Conservation (phyloP, 2,113 vertebrate genomes). For the Centropus unirufus region DNA sequence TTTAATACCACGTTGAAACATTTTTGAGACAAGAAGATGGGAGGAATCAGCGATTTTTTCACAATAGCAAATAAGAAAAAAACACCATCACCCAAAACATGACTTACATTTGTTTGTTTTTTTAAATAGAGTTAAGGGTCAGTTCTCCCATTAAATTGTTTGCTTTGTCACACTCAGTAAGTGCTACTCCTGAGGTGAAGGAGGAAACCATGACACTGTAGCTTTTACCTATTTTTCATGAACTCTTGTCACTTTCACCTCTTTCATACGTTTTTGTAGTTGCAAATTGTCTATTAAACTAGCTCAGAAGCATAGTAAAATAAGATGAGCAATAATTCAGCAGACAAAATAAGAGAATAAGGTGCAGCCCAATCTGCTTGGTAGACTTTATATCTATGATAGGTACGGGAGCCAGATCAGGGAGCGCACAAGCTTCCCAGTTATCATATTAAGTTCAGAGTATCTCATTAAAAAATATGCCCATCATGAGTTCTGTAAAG, state of each 20-base stretch:
- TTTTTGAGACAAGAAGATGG: neutral
- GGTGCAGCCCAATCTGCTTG: neutral
- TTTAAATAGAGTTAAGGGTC: neutral
- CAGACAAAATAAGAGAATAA: neutral
- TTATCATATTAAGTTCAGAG: neutral
- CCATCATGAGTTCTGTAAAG: neutral
- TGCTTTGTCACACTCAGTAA: neutral
- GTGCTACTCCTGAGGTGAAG: neutral
- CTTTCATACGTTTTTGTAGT: neutral
- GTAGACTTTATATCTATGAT: neutral
- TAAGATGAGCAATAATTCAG: neutral
- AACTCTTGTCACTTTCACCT: neutral
- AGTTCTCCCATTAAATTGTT: neutral
- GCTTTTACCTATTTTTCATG: fast-evolving
- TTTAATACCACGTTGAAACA: neutral
- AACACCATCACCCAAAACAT: neutral
- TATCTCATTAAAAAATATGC: neutral
- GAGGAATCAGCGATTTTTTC: neutral
- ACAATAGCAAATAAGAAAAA: neutral
- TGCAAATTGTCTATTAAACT: neutral
- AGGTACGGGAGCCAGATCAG: neutral
- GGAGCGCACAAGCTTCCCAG: neutral
- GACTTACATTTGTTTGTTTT: neutral
- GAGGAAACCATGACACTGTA: neutral
- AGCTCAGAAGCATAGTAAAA: neutral